Base-by-base conservation (phyloP, 2,113 vertebrate species). In the Bambusicola thoracicus region DNA sequence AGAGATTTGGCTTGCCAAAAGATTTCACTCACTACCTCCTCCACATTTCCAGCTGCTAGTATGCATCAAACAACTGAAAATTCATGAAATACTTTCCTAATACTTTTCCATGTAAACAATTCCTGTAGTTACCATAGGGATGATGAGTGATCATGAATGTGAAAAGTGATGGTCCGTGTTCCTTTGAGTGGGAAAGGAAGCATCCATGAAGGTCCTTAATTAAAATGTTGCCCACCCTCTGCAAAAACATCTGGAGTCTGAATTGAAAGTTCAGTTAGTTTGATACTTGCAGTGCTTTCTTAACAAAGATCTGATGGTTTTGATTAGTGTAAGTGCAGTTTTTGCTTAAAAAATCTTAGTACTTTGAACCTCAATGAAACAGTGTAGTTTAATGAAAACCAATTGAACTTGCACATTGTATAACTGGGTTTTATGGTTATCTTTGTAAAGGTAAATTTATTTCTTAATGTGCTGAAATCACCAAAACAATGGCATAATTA, bases 241-340 rank as follows among this genome's bases (percentile, higher is more conserved):
- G 41, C 68, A n/a, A 88, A 95, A 87, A 72, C 70, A 85, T 92
- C 93, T 94, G 85, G 69, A 88, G 43, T 74, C 68, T 61, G 90
- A 94, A 95, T 76, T 61, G 48, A 74, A 79, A 56, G 21, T 81
- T 93, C 59, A 65, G 67, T 44, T 88, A 62, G 34, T 84, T 70
- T 92, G 79, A 89, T 59, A 85, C 93, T 95, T 80, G 61, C 27
- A 68, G 13, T 87, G 68, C 43, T 79, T 94, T 95, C 78, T 89
- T 95, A 91, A 92, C 78, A 92, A 90, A 91, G 67, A 22, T 94
- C 74, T 90, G 77, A 78, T 97, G 87, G 83, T 95, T 81, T 95
- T 72, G 51, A 48, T 90, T 74, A 95, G 40, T 79, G 43, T 87
- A 67, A 95, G 69, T 79, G 19, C 74, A 48, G 21, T 44, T 95